Evolutionary conservation across 2,113 vertebrate species (phyloP).

Genomic region (Xiphorhynchus elegans): DNA sequence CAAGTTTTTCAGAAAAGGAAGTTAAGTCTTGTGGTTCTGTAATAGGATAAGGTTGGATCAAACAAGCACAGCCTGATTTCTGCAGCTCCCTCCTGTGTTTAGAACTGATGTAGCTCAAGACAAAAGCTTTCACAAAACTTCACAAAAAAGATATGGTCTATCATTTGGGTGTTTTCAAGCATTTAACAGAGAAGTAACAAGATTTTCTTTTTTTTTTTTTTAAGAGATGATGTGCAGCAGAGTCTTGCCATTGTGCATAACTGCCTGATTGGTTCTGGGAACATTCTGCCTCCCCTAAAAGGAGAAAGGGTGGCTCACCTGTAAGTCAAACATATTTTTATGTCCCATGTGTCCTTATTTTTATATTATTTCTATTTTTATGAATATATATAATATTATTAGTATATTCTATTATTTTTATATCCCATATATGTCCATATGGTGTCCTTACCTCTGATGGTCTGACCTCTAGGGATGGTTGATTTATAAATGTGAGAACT

Average conservation of each 20-base stretch:
- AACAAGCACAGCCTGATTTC: background rate
- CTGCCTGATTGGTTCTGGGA: conserved; percentile 94
- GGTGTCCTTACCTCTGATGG: background rate
- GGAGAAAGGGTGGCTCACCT: conserved; percentile 88
- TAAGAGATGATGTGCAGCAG: conserved; percentile 95
- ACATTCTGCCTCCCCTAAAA: conserved; percentile 88
- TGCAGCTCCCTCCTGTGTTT: background rate
- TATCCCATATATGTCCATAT: background rate
- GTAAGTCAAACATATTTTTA: conserved; percentile 76
- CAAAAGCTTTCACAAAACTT: background rate
- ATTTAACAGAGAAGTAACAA: background rate
- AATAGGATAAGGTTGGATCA: background rate
- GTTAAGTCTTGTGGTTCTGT: background rate
- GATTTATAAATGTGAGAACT: background rate
- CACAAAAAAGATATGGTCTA: background rate
- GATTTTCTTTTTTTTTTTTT: background rate
- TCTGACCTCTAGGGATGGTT: background rate
- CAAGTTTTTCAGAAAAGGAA: background rate
- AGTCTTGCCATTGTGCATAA: conserved; percentile 93
- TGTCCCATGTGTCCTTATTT: background rate
- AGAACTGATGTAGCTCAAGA: background rate
- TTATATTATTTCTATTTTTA: background rate
- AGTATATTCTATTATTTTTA: background rate
- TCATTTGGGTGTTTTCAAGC: background rate
- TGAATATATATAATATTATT: background rate